phyloP scores from a whole-genome alignment of 2,888 invertebrate species.

The Acleris literana region DNA sequence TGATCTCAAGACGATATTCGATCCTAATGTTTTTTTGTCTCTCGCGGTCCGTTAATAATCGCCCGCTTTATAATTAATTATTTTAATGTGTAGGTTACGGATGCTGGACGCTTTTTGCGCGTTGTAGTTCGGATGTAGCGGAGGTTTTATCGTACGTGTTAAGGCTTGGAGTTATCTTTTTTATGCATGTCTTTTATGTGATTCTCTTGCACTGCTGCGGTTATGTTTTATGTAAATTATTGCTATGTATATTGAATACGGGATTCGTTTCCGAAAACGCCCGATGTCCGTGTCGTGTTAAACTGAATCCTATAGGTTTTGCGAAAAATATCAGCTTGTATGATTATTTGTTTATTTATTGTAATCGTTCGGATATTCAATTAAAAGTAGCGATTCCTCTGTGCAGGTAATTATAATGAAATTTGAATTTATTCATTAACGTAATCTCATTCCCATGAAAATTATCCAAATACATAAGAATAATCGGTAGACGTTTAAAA shows the following conservation, averaged over 20 bases:
- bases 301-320: slow-evolving; percentile 49
- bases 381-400: slow-evolving; percentile 24
- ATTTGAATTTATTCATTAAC: slow-evolving; percentile 28
- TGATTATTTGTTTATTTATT: slow-evolving; percentile 41
- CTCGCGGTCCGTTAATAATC: slow-evolving; percentile 64
- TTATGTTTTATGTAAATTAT: slow-evolving; percentile 77
- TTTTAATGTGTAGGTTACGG: slow-evolving; percentile 69
- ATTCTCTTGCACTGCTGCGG: slow-evolving; percentile 68
- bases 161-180: slow-evolving; percentile 68
- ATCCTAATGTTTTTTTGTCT: slow-evolving; percentile 73
- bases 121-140: slow-evolving; percentile 70
- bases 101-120: slow-evolving; percentile 78
- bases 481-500: slow-evolving; percentile 51
- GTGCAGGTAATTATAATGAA: slow-evolving; percentile 29
- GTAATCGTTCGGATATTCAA: slow-evolving; percentile 33
- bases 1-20: slow-evolving; percentile 83
- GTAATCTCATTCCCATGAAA: slow-evolving; percentile 56
- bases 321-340: slow-evolving; percentile 52
- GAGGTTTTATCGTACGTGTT: slow-evolving; percentile 37
- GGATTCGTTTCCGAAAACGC: slow-evolving; percentile 60
- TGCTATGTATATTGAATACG: slow-evolving; percentile 62
- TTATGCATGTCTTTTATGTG: slow-evolving; percentile 73
- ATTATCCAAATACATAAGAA: slow-evolving; percentile 46
- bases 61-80: slow-evolving; percentile 67
- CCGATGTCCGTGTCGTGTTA: slow-evolving; percentile 58